A percentile compares a stretch with the other conserved stretches of the same genome.
phyloP scores from a whole-genome alignment of 2,113 vertebrate species.

The Urocynchramus pylzowi region DNA sequence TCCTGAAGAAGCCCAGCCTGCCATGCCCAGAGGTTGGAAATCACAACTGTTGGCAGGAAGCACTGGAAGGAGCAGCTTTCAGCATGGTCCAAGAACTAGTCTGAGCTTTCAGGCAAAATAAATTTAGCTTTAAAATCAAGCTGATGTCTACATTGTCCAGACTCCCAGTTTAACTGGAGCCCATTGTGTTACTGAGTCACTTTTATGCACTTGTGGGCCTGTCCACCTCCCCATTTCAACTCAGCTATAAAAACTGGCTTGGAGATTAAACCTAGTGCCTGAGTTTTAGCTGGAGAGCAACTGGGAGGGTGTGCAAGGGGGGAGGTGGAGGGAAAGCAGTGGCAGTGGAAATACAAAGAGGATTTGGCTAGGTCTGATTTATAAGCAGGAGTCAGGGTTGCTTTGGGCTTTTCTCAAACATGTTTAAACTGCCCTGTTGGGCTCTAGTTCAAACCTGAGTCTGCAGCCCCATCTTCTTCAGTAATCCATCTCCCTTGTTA shows the following conservation, averaged over 20 bases:
- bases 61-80: not conserved
- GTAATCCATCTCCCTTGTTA: not conserved
- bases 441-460: not conserved
- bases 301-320: not conserved
- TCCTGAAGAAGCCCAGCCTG: not conserved
- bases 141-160: not conserved
- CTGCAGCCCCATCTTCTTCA: not conserved
- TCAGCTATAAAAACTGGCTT: conserved; percentile 12
- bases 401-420: not conserved
- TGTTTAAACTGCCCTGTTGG: not conserved
- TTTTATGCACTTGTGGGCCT: conserved; percentile 1
- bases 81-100: not conserved
- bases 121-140: not conserved
- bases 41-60: not conserved
- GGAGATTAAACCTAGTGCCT: not conserved
- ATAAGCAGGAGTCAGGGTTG: not conserved
- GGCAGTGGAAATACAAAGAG: not conserved
- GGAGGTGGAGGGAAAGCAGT: not conserved
- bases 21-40: not conserved
- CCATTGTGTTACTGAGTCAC: not conserved
- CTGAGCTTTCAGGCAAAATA: not conserved
- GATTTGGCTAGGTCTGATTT: not conserved
- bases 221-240: not conserved
- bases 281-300: not conserved
- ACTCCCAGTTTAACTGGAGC: not conserved